A percentile compares a stretch with the other conserved stretches of the same genome.
These are phyloP conservation scores for Xanthorhoe designata DNA, from an alignment of 2,888 invertebrate species.

Conservation along the genomic window DNA sequence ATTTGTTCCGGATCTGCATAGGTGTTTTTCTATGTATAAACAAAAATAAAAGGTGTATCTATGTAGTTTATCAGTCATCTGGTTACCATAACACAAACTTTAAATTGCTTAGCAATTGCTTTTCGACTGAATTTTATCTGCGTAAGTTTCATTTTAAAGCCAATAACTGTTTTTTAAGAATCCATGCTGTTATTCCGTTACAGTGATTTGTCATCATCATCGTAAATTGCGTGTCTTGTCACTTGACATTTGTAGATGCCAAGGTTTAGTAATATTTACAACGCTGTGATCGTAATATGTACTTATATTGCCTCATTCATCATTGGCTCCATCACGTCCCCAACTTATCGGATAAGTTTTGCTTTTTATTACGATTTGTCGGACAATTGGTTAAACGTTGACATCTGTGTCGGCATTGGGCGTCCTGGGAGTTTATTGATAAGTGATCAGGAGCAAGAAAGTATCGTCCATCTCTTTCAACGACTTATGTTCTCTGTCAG, in stretches of 20 bases:
- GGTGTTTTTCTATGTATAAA: too few species aligned
- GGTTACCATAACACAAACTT: too few species aligned
- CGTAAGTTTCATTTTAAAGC: not conserved
- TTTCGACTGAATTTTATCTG: not conserved
- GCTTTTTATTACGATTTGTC: not conserved
- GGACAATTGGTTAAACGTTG: too few species aligned
- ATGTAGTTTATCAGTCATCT: too few species aligned
- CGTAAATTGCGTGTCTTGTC: slow-evolving; percentile 26
- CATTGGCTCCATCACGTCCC: not conserved
- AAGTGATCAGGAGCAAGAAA: too few species aligned
- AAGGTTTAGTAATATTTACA: slow-evolving; percentile 11
- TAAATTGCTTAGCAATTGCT: too few species aligned
- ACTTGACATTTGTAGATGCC: slow-evolving; percentile 21
- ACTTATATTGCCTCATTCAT: not conserved
- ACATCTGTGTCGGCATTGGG: too few species aligned
- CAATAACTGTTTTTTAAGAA: slow-evolving; percentile 9
- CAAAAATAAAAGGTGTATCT: too few species aligned
- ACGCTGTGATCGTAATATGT: not conserved
- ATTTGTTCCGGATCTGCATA: too few species aligned
- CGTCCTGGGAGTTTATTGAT: too few species aligned
- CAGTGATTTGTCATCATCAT: slow-evolving; percentile 23
- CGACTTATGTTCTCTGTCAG: too few species aligned
- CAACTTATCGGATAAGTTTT: not conserved
- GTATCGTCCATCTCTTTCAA: too few species aligned
- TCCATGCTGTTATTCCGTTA: slow-evolving; percentile 2